Conservation (phyloP, 2,113 vertebrate species). For the Rhagologus leucostigma region DNA sequence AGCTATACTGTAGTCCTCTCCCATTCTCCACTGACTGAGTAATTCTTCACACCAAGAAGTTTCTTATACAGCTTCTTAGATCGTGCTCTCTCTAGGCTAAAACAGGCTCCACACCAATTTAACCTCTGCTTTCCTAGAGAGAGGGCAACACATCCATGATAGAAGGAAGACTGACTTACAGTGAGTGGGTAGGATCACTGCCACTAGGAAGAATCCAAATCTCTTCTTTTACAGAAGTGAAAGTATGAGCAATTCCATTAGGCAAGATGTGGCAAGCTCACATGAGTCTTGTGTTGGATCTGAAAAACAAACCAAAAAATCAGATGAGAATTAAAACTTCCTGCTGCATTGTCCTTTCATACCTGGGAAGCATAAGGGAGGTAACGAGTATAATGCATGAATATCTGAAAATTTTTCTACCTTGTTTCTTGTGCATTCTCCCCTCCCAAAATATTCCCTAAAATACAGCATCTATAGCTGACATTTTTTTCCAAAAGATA, state of each 20-base stretch:
- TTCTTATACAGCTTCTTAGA: background rate
- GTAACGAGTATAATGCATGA: background rate
- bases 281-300: background rate
- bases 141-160: background rate
- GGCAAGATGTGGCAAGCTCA: background rate
- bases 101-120: background rate
- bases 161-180: background rate
- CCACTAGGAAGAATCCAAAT: background rate
- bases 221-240: background rate
- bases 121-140: background rate
- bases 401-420: background rate
- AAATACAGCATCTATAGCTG: background rate
- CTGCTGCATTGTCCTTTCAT: background rate
- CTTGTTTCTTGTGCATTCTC: background rate
- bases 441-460: background rate
- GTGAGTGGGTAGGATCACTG: background rate
- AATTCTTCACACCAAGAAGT: background rate
- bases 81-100: background rate
- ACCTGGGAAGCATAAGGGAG: background rate
- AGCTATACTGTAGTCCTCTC: background rate
- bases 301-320: background rate
- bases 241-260: background rate
- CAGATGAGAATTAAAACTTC: background rate
- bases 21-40: background rate
- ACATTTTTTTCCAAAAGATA: background rate